A percentile compares a stretch with the other conserved stretches of the same genome.
Evolutionary conservation across 2,797 vertebrate genomes (phyloP).

Genomic region (Gymnopithys bicolor): DNA sequence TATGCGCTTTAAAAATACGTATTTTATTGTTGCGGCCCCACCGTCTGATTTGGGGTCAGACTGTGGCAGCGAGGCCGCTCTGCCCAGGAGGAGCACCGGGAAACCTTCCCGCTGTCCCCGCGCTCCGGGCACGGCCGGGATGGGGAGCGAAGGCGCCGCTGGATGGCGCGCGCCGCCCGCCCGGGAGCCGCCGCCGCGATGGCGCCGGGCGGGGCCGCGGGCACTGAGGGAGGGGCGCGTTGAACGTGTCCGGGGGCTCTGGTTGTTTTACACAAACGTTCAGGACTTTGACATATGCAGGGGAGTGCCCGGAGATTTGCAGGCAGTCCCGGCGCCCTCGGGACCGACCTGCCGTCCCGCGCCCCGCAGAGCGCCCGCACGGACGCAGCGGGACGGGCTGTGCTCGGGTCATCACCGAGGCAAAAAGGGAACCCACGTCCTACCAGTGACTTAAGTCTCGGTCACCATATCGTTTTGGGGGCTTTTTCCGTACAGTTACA

Average conservation of each 20-base stretch:
- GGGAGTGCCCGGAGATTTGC: not conserved
- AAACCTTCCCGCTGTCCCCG: fast-evolving
- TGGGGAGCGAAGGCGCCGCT: not conserved
- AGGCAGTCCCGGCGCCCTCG: not conserved
- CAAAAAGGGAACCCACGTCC: not conserved
- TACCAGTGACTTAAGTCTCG: not conserved
- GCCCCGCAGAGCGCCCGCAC: no score
- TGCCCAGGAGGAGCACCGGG: not conserved
- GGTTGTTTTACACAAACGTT: fast-evolving
- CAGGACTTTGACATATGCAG: not conserved
- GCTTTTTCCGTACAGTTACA: no score
- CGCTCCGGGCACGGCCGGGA: no score
- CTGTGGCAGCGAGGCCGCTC: not conserved
- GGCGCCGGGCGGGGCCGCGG: not conserved
- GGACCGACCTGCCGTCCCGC: not conserved
- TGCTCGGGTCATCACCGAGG: no score
- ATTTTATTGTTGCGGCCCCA: not conserved
- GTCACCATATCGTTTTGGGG: no score
- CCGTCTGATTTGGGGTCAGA: not conserved
- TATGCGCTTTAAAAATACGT: not conserved
- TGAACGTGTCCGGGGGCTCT: fast-evolving
- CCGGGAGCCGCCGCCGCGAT: not conserved
- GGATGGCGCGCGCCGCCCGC: constrained; percentile 5
- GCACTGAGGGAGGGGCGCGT: no score
- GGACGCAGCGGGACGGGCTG: no score